Conservation (phyloP, 2,113 vertebrate genomes). For the Actenoides lindsayi region DNA sequence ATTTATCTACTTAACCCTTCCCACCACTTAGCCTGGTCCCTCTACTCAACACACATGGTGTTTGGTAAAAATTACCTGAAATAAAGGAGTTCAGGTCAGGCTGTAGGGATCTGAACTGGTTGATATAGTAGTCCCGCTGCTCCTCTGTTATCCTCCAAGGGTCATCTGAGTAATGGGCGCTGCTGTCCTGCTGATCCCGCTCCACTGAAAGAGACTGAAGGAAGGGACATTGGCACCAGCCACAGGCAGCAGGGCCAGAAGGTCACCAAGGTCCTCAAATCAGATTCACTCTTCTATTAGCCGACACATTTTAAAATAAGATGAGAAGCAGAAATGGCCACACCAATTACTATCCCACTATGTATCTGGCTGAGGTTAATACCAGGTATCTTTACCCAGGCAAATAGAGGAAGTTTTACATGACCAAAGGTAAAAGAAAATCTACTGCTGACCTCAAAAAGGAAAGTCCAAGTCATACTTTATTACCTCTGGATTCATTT, state of each 20-base stretch:
- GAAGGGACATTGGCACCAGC: background rate
- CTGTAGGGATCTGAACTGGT: conserved; percentile 92
- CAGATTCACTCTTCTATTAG: background rate
- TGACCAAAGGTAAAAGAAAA: background rate
- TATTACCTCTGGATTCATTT: background rate
- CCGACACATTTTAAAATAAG: background rate
- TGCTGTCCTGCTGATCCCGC: conserved; percentile 77
- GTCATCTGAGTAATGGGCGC: conserved; percentile 81
- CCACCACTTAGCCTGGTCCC: background rate
- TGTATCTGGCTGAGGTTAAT: background rate
- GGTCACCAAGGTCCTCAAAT: background rate
- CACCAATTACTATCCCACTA: background rate
- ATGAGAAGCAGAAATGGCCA: background rate
- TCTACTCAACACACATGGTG: fast-evolving
- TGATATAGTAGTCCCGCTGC: conserved; percentile 94
- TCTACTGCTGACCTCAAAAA: background rate
- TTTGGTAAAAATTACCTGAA: conserved; percentile 79
- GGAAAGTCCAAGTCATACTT: background rate
- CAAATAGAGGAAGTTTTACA: background rate
- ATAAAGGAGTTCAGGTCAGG: conserved; percentile 89
- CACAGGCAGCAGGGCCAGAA: background rate
- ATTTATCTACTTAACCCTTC: background rate
- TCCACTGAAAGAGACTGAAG: conserved; percentile 81
- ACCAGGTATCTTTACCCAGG: background rate
- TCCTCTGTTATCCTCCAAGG: conserved; percentile 97